These are phyloP conservation scores for Rhodophaea formosa DNA, from an alignment of 2,888 invertebrate genomes.

Conservation along the genomic window DNA sequence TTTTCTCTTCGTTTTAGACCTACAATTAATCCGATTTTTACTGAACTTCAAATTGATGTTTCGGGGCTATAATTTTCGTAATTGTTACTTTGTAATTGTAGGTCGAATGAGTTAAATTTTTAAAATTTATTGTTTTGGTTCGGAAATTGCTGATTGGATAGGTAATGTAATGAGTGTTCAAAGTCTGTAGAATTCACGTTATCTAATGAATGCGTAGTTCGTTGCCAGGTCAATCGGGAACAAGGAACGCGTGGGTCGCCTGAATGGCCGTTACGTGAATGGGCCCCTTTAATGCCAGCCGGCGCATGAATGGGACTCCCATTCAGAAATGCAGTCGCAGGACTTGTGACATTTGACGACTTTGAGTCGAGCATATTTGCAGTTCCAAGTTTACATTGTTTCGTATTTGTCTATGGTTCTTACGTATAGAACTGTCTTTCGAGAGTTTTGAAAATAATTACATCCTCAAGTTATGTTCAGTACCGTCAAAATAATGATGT, in stretches of 20 bases:
- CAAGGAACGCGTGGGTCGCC: conserved; percentile 48
- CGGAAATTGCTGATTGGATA: neutral
- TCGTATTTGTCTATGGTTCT: neutral
- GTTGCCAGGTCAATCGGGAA: conserved; percentile 25
- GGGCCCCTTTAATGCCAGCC: conserved; percentile 38
- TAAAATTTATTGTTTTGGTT: neutral
- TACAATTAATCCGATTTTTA: neutral
- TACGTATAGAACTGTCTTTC: neutral
- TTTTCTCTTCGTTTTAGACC: neutral
- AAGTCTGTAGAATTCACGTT: neutral
- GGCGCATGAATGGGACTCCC: conserved; percentile 46
- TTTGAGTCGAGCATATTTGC: conserved; percentile 2
- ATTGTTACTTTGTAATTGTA: neutral
- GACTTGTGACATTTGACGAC: conserved; percentile 15
- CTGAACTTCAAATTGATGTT: neutral
- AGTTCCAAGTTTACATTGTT: neutral
- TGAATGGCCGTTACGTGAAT: conserved; percentile 44
- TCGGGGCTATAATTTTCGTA: neutral
- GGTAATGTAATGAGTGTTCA: neutral
- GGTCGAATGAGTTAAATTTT: too few relatives aligned
- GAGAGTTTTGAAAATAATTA: too few relatives aligned
- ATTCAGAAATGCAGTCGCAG: conserved; percentile 38
- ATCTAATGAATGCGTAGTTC: conserved; percentile 10
- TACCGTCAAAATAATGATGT: too few relatives aligned
- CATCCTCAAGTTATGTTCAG: too few relatives aligned